Evolutionary conservation across 2,113 vertebrate species (phyloP), one percentile per base, ranked within the genome.

Genomic region (Turnix velox): DNA sequence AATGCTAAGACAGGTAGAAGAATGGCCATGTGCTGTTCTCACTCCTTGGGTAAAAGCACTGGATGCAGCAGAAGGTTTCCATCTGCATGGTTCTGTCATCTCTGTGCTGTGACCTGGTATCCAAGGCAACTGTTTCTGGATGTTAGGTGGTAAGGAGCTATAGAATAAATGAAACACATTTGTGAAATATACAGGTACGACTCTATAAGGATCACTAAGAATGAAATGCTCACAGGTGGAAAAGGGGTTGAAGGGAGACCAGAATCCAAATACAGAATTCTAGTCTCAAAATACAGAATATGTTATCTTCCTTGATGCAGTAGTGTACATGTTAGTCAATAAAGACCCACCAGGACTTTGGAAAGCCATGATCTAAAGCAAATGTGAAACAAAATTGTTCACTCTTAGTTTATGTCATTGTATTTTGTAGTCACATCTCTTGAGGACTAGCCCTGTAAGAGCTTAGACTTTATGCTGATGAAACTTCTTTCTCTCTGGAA

Each of bases 51-150:
- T 71, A 33, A 86, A 88, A 82, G 78, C 14, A 4, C 58, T 79
- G 82, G 55, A 54, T 89, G 72, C 78, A 63, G 90, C 46, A 68
- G 84, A 49, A 81, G 76, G 23, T 84, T 85, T 68, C 72, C 25
- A 18, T 92, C 66, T 86, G 81, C 45, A 4, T 11, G 4, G 72
- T 46, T 92, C 66, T 72, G 76, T 88, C 4, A 0, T 51, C 63
- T 80, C 79, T 16, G 17, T 90, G 63, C 90, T 86, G 59, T 95
- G 88, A 94, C 90, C 75, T 63, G 85, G 94, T 96, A 93, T 92
- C 92, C 93, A 95, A 95, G 92, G 92, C 92, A 96, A 93, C 92
- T 84, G 67, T 76, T 89, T 69, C 84, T 58, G 77, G 37, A 30
- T 91, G 62, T 85, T 89, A 11, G 69, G 28, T 88, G 76, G 54